Conservation (phyloP, 2,113 vertebrate genomes). For the Plecturocebus donacophilus region DNA sequence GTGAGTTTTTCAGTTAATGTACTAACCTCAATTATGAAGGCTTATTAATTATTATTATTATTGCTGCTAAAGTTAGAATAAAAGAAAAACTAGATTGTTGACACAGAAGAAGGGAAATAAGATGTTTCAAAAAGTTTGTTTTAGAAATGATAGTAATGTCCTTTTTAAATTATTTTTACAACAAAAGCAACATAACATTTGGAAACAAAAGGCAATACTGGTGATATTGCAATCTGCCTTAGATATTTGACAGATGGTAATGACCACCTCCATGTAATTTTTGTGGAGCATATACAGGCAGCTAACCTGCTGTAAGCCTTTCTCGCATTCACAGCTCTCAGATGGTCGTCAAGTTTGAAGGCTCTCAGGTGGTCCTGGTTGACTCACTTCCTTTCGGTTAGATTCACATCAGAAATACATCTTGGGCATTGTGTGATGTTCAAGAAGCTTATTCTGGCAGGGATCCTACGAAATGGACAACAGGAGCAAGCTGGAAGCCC, state of each 20-base stretch:
- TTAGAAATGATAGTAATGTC: not conserved
- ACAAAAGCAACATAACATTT: not conserved
- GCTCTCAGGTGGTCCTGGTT: not conserved
- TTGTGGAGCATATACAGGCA: too few relatives aligned
- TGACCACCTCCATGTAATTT: not conserved
- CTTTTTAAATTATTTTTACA: not conserved
- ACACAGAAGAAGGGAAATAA: not conserved
- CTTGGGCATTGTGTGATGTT: not conserved
- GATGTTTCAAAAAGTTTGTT: not conserved
- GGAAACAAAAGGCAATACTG: not conserved
- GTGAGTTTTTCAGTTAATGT: not conserved
- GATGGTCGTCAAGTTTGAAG: not conserved
- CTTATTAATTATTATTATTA: not conserved
- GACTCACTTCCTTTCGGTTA: not conserved
- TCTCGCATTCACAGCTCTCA: not conserved
- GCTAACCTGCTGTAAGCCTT: not conserved
- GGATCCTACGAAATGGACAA: not conserved
- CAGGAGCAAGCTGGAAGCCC: not conserved
- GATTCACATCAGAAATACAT: not conserved
- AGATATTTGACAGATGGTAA: not conserved
- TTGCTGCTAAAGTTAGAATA: not conserved
- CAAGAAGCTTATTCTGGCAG: not conserved
- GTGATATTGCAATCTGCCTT: not conserved
- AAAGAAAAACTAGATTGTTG: not conserved
- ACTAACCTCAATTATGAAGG: not conserved